Evolutionary conservation across 2,888 invertebrate species (phyloP).

Genomic region (Diaphora mendica): DNA sequence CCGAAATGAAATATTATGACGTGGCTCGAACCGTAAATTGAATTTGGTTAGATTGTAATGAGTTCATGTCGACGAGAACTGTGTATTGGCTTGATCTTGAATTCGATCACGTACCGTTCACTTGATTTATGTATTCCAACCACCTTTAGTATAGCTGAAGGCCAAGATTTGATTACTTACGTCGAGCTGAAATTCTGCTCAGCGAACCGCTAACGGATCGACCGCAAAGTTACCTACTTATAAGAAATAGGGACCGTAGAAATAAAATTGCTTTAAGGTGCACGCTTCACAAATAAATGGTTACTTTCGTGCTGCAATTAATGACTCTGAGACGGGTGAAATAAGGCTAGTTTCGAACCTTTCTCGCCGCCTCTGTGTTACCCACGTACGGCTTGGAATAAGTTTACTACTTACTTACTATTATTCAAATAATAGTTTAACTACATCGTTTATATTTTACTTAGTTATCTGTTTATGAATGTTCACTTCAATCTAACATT

Average conservation of each 20-base stretch:
- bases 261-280: conserved; percentile 56
- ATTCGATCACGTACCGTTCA: conserved; percentile 81
- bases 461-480: conserved; percentile 5
- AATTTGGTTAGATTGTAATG: conserved; percentile 84
- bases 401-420: too few relatives aligned
- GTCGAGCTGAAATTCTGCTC: conserved; percentile 64
- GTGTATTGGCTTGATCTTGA: conserved; percentile 80
- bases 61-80: conserved; percentile 77
- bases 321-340: conserved; percentile 57
- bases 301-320: conserved; percentile 60
- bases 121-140: conserved; percentile 83
- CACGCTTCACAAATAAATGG: conserved; percentile 58
- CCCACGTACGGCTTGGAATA: conserved; percentile 45
- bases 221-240: conserved; percentile 58
- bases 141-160: conserved; percentile 73
- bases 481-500: not conserved
- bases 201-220: conserved; percentile 65
- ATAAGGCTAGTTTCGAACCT: conserved; percentile 50
- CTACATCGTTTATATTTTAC: too few relatives aligned
- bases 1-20: conserved; percentile 80
- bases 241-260: conserved; percentile 50
- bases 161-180: conserved; percentile 79
- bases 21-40: conserved; percentile 78
- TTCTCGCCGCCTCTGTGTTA: conserved; percentile 43
- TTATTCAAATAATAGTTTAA: conserved; percentile 33